phyloP scores from a whole-genome alignment of 2,797 vertebrate genomes.

The Anableps anableps region DNA sequence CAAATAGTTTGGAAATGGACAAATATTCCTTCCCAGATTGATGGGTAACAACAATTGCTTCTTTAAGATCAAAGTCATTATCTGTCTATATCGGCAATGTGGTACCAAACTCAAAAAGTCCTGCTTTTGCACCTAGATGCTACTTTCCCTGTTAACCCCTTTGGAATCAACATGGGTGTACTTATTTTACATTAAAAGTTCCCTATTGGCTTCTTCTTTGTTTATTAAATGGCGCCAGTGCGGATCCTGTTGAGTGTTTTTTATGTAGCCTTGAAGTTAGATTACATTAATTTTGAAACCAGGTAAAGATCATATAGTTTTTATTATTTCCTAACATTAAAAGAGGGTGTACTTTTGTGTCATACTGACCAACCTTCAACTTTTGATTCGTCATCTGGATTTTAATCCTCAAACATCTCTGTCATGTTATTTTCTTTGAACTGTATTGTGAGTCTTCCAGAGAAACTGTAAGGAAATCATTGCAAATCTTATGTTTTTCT shows the following conservation, averaged over 20 bases:
- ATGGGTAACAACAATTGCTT: neutral
- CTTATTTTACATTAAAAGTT: neutral
- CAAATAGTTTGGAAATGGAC: neutral
- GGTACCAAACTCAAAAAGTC: neutral
- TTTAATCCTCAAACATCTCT: conserved; percentile 26
- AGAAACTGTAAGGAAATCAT: conserved; percentile 70
- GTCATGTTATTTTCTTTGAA: conserved; percentile 43
- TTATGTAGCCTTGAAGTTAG: neutral
- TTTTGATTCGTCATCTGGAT: conserved; percentile 50
- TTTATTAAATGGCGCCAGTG: neutral
- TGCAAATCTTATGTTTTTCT: conserved; percentile 50
- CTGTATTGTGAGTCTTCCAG: conserved; percentile 81
- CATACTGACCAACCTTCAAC: conserved; percentile 11
- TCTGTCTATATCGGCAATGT: neutral
- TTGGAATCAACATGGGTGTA: neutral
- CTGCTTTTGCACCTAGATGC: neutral
- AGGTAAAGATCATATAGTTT: neutral
- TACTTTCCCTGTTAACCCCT: neutral
- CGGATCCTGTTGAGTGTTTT: neutral
- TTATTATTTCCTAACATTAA: neutral
- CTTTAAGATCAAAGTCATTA: neutral
- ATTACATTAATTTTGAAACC: neutral
- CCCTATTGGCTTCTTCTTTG: neutral
- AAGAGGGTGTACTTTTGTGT: conserved; percentile 17
- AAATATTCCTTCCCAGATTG: no score